Conservation (phyloP, 2,797 vertebrate genomes). For the Propithecus perrieri region DNA sequence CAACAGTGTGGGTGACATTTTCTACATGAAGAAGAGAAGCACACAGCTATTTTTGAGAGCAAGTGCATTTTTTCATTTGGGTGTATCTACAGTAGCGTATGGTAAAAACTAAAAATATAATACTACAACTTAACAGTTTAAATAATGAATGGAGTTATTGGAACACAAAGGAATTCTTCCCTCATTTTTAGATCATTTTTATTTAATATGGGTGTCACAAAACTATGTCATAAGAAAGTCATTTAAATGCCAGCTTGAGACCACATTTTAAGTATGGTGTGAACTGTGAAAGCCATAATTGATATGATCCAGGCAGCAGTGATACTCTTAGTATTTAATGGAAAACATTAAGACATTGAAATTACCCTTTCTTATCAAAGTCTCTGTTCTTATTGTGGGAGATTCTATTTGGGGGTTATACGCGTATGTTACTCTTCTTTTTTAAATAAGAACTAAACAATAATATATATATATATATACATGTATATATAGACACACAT, state of each 20-base stretch:
- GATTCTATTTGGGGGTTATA: neutral
- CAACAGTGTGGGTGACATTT: neutral
- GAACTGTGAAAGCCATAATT: neutral
- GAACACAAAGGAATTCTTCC: neutral
- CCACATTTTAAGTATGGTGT: neutral
- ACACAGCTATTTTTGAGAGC: neutral
- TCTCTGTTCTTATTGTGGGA: neutral
- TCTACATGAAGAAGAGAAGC: neutral
- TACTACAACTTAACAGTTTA: neutral
- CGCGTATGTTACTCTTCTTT: neutral
- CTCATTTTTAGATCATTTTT: neutral
- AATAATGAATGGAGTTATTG: neutral
- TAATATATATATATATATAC: neutral
- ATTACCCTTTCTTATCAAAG: neutral
- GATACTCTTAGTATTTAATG: neutral
- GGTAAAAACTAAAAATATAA: constrained; percentile 27
- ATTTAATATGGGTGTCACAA: neutral
- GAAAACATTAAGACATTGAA: constrained; percentile 48
- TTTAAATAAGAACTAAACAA: neutral
- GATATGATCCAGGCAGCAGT: neutral
- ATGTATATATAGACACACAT: too few relatives aligned
- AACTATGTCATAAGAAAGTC: constrained; percentile 32
- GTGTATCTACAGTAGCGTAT: neutral
- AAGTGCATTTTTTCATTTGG: neutral
- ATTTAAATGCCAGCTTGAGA: constrained; percentile 32